Conservation (phyloP, 2,113 vertebrate genomes). For the Muscicapa adusta region DNA sequence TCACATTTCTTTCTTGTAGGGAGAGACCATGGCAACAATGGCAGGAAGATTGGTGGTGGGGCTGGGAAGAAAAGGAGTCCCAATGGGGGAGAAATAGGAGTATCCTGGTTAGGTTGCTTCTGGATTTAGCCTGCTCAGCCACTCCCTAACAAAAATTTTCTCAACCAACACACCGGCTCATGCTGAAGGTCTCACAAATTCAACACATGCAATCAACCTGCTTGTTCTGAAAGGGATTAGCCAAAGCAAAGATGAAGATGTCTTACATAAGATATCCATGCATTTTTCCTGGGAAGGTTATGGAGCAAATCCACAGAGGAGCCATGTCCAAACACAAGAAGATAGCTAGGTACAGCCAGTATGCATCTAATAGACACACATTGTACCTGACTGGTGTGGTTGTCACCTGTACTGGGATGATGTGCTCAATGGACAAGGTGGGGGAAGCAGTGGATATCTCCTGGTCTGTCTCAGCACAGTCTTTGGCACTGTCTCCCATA, state of each 20-base stretch:
- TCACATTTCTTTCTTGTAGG: neutral
- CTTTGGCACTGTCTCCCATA: neutral
- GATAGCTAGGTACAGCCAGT: neutral
- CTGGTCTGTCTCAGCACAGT: neutral
- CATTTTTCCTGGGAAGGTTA: neutral
- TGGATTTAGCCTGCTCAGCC: neutral
- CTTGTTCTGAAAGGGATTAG: neutral
- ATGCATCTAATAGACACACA: neutral
- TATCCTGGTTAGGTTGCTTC: neutral
- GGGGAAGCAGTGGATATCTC: neutral
- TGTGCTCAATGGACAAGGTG: neutral
- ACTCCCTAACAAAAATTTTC: neutral
- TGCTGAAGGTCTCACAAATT: neutral
- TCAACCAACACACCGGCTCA: neutral
- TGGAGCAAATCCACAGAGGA: neutral
- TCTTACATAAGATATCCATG: neutral
- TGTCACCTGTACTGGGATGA: neutral
- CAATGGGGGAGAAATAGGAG: accelerated
- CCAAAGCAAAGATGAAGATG: neutral
- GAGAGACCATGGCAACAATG: neutral
- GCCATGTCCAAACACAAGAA: neutral
- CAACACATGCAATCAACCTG: neutral
- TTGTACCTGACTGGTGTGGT: accelerated
- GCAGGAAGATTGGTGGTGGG: neutral
- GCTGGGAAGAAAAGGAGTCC: neutral